These are phyloP conservation scores for Timema podura DNA, from an alignment of 2,888 invertebrate species.

Conservation along the genomic window DNA sequence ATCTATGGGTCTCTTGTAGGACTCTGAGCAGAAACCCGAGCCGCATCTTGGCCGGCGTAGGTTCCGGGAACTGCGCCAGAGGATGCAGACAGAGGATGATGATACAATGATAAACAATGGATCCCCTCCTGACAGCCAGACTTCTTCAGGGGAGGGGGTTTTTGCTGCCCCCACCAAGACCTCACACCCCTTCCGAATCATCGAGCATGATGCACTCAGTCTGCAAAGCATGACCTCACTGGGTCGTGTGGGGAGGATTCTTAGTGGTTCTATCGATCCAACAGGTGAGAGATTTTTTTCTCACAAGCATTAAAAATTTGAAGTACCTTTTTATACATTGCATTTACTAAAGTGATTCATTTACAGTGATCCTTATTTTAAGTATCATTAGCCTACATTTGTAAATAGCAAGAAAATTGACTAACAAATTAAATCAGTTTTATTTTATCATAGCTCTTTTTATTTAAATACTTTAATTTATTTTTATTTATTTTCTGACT, in stretches of 20 bases:
- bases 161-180: conserved; percentile 61
- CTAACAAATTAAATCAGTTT: no score
- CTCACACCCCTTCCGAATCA: conserved; percentile 76
- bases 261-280: conserved; percentile 55
- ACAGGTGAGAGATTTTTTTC: conserved; percentile 19
- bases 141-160: conserved; percentile 72
- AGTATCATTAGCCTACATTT: no score
- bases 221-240: conserved; percentile 85
- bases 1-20: no score
- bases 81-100: conserved; percentile 85
- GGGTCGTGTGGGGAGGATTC: conserved; percentile 74
- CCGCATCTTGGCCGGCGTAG: conserved; percentile 56
- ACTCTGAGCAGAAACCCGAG: conserved; percentile 1
- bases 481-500: no score
- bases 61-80: conserved; percentile 79
- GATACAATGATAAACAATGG: conserved; percentile 59
- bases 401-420: no score
- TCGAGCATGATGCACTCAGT: conserved; percentile 83
- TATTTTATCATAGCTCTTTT: no score
- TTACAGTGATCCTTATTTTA: no score
- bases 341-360: no score
- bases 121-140: conserved; percentile 73
- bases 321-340: no score
- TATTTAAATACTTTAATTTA: no score
- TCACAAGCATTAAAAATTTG: no score